Conservation (phyloP, 2,113 vertebrate genomes). For the Amphilophus citrinellus region DNA sequence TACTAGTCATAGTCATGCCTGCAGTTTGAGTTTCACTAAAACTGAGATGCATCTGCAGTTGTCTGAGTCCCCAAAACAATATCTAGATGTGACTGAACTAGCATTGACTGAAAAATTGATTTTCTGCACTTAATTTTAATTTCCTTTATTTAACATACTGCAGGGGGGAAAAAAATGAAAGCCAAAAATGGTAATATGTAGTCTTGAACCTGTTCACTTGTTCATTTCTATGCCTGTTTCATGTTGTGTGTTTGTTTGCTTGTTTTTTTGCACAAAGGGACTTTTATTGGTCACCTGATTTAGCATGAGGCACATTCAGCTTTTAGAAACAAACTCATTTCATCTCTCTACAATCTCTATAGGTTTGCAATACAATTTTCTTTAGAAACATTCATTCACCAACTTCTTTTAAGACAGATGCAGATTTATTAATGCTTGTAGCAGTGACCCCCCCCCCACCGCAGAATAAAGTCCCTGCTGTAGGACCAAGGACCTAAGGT, state of each 20-base stretch:
- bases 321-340: constrained; percentile 6
- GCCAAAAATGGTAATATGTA: too few relatives aligned
- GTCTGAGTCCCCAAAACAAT: neutral
- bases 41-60: neutral
- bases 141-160: neutral
- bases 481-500: neutral
- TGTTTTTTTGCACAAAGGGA: neutral
- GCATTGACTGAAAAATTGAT: neutral
- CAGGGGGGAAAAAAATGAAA: neutral
- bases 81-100: neutral
- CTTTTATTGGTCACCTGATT: constrained; percentile 6
- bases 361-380: neutral
- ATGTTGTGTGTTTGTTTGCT: too few relatives aligned
- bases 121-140: neutral
- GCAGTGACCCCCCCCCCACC: neutral
- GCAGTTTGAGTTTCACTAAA: neutral
- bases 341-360: neutral
- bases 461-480: neutral
- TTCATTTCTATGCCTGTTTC: too few relatives aligned
- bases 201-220: too few relatives aligned
- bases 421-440: neutral
- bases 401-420: neutral
- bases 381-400: neutral
- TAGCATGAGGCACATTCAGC: neutral
- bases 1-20: neutral